Conservation (phyloP, 2,888 invertebrate genomes). For the Nomada lathburiana region DNA sequence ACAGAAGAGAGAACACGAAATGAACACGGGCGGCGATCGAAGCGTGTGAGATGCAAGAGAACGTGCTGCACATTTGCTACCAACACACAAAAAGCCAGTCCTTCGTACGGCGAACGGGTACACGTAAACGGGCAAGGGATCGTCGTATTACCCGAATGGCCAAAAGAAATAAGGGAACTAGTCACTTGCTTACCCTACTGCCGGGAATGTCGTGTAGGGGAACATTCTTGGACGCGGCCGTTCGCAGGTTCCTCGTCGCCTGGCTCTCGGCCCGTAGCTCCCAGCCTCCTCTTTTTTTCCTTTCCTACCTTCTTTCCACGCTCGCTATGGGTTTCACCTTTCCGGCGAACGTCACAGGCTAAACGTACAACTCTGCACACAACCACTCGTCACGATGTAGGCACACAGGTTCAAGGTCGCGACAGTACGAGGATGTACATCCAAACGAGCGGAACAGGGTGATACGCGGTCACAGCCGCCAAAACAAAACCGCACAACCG, state of each 20-base stretch:
- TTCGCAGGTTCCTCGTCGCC: constrained; percentile 57
- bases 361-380: constrained; percentile 54
- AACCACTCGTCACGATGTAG: constrained; percentile 34
- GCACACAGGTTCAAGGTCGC: constrained; percentile 73
- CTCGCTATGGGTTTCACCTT: constrained; percentile 27
- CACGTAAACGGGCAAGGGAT: constrained; percentile 1
- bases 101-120: constrained; percentile 25
- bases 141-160: constrained; percentile 39
- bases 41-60: constrained; percentile 19
- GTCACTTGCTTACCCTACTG: constrained; percentile 79
- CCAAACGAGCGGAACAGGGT: not conserved
- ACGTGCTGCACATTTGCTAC: constrained; percentile 25
- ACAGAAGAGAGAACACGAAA: not conserved
- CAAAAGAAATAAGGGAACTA: not conserved
- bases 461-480: not conserved
- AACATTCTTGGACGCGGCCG: constrained; percentile 75
- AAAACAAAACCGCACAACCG: constrained; percentile 21
- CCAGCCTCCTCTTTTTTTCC: not conserved
- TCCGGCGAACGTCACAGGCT: constrained; percentile 48
- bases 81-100: constrained; percentile 34
- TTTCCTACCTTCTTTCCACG: constrained; percentile 18
- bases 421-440: constrained; percentile 14
- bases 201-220: constrained; percentile 83
- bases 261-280: constrained; percentile 3
- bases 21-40: not conserved